phyloP scores from a whole-genome alignment of 2,888 invertebrate species.

The Agonopterix arenella region DNA sequence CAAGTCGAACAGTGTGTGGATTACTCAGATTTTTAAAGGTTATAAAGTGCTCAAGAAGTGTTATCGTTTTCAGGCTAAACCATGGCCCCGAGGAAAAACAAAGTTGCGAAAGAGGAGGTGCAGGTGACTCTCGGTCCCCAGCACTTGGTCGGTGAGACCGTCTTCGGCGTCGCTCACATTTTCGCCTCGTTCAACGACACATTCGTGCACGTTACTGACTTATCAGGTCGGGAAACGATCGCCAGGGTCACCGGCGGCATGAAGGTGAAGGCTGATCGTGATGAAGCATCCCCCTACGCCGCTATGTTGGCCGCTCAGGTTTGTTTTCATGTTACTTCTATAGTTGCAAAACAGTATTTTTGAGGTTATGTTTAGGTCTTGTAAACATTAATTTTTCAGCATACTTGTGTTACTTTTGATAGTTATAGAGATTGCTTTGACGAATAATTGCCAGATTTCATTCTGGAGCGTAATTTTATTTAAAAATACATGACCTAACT shows the following conservation, averaged over 20 bases:
- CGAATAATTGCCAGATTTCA: too few relatives aligned
- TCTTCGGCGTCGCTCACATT: constrained; percentile 99
- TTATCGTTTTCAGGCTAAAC: constrained; percentile 68
- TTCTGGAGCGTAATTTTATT: too few relatives aligned
- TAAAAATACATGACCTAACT: too few relatives aligned
- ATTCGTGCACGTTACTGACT: constrained; percentile 99
- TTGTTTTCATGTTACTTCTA: constrained; percentile 18
- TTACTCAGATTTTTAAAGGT: constrained; percentile 59
- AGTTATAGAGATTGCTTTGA: not conserved
- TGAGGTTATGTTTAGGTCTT: constrained; percentile 34
- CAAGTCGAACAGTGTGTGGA: constrained; percentile 31
- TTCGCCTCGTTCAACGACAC: constrained; percentile 99
- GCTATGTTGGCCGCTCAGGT: constrained; percentile 99
- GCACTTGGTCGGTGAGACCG: constrained; percentile 97
- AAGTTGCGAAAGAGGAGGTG: constrained; percentile 97
- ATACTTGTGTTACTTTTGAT: not conserved
- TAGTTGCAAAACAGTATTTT: constrained; percentile 11
- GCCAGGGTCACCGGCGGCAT: constrained; percentile 98
- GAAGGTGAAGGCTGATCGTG: constrained; percentile 99
- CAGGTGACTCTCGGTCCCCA: constrained; percentile 97
- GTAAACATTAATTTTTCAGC: not conserved
- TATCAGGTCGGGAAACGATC: constrained; percentile 97
- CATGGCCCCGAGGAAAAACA: constrained; percentile 99
- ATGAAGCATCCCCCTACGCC: constrained; percentile 99
- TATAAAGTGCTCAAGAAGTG: constrained; percentile 57